Evolutionary conservation across 2,888 invertebrate genomes (phyloP), one percentile per base, ranked within the genome.

Genomic region (Sthenelais limicola): DNA sequence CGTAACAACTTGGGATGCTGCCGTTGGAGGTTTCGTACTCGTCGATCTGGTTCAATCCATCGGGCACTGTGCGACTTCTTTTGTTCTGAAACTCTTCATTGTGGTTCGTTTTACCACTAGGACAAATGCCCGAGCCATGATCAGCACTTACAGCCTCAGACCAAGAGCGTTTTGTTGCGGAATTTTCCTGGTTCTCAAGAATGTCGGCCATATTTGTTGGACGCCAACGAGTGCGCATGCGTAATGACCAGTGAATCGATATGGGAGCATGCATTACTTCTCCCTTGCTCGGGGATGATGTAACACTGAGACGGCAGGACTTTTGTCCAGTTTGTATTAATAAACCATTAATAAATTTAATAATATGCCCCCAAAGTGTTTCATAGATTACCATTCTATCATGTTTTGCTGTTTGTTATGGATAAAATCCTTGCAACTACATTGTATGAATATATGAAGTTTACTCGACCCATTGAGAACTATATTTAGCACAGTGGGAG

Each of bases 121-220:
- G 70, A 35, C 21, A 24, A n/a, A 38, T 70, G 38, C 54, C 43
- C 12, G 70, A 56, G 33, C 38, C 70, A n/a, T 35, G 15, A 15
- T 56, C 66, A 4, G 43, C 33, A 35, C 33, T 56, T 56, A 48
- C 35, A 28, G 48, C n/a, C 21, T 70, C 70, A 38, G n/a, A 26
- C 28, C 56, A 35, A 33, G 70, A 56, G 28, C 70, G 49, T 43
- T 70, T 70, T 24, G 51, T 28, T 35, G 70, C 33, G 18, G 69
- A 33, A 33, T 32, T 51, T 51, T 51, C 30, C 18, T 33, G 33
- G 26, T 51, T 51, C 32, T 30, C 48, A n/a, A 33, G 18, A 43
- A 47, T 48, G 69, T 52, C 71, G 66, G 71, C 71, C 71, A 71
- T 71, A 35, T 49, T 71, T 62, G 48, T 49, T 62, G 66, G 71